A percentile compares a stretch with the other conserved stretches of the same genome.
Conservation (phyloP, 2,797 vertebrate species). For the Sebastes matsubarae region DNA sequence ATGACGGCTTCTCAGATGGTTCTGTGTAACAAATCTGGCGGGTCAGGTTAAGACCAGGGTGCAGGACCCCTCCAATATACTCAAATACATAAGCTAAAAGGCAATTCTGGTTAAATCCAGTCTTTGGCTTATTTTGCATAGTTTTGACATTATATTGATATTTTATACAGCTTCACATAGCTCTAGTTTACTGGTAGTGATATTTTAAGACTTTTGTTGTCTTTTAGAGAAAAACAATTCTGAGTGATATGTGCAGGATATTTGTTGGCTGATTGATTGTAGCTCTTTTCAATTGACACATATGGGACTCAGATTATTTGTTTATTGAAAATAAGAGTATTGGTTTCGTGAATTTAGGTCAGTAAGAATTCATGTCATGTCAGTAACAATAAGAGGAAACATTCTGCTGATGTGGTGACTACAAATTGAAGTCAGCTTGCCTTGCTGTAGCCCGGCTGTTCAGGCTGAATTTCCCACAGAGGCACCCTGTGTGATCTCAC, state of each 20-base stretch:
- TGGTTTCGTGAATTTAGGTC: neutral
- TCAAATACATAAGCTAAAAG: neutral
- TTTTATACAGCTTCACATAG: neutral
- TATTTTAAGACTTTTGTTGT: neutral
- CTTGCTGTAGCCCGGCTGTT: neutral
- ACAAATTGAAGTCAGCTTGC: neutral
- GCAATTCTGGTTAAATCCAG: neutral
- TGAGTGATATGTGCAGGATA: neutral
- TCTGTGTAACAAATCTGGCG: no score
- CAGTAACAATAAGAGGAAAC: neutral
- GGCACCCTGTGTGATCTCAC: constrained; percentile 6
- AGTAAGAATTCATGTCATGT: neutral
- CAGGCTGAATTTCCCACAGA: neutral
- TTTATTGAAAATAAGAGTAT: neutral
- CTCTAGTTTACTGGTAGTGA: neutral
- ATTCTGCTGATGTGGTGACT: neutral
- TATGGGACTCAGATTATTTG: neutral
- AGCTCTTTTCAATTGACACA: neutral
- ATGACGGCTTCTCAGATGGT: no score
- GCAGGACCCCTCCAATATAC: neutral
- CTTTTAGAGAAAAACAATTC: neutral
- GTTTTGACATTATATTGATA: neutral
- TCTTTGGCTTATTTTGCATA: neutral
- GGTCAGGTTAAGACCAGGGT: neutral
- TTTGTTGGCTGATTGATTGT: neutral